Evolutionary conservation across 2,113 vertebrate species (phyloP), one percentile per base, ranked within the genome.

Genomic region (Conger conger): DNA sequence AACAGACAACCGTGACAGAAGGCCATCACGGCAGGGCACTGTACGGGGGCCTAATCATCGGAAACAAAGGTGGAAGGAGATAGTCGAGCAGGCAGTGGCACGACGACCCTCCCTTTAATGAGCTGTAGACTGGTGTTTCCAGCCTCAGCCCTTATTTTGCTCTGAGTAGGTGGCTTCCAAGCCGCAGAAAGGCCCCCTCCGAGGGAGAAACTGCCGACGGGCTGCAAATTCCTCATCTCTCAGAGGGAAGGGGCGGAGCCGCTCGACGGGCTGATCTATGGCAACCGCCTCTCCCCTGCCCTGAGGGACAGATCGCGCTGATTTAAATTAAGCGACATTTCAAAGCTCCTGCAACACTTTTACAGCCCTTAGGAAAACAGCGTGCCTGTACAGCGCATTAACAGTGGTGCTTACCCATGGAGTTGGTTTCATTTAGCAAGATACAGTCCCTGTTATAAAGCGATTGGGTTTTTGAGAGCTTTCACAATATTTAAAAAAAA

Each of bases 301-400:
- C 80, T 82, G 9, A 35, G 53, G 50, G 27, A 54, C 53, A 36
- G 53, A 54, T 60, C 27, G 50, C n/a, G 18, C 0, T 57, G 35
- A 82, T 82, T 82, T 54, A 82, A 82, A 82, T 37, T 5, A 63
- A 82, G 40, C 15, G n/a, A 57, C 54, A 16, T 17, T 82, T 82
- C 33, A 35, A 18, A 82, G 53, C 53, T 33, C 23, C 50, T 63
- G 11, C 57, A 63, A 63, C 5, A 3, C 57, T 73, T 73, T 33
- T 27, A 63, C 20, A 30, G n/a, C 68, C 9, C 0, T 73, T 73
- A 73, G 68, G 27, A 73, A 73, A 73, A 33, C 13, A 30, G 68
- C 27, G 1, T 6, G 18, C 57, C 57, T 4, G 57, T 27, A 27
- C 57, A 11, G 60, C 0, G 23, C 27, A 68, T 7, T n/a, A 20